A percentile compares a stretch with the other conserved stretches of the same genome.
phyloP scores from a whole-genome alignment of 2,113 vertebrate genomes.

The Oryctolagus cuniculus region DNA sequence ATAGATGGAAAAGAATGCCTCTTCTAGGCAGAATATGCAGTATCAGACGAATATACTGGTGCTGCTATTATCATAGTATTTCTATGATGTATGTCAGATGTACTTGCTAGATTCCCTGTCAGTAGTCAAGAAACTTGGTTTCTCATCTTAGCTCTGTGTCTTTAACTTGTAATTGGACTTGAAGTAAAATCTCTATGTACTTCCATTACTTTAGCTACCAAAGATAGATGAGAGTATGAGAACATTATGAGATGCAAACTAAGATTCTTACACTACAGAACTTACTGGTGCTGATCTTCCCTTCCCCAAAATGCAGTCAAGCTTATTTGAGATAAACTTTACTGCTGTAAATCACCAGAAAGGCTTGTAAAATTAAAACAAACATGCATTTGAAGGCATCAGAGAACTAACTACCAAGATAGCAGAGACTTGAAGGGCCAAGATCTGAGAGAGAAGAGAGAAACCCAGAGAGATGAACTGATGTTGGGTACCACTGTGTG shows the following conservation, averaged over 20 bases:
- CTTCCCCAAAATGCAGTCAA: neutral
- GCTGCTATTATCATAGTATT: neutral
- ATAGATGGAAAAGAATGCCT: neutral
- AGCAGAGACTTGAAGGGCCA: neutral
- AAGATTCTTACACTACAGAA: neutral
- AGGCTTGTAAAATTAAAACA: neutral
- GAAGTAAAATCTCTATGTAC: neutral
- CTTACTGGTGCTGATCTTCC: neutral
- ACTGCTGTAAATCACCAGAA: neutral
- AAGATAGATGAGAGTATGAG: neutral
- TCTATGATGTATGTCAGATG: neutral
- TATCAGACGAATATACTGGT: neutral
- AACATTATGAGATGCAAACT: constrained; percentile 35
- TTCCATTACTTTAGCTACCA: constrained; percentile 17
- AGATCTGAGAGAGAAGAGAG: constrained; percentile 2
- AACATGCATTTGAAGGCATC: neutral
- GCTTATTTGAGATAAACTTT: constrained; percentile 36
- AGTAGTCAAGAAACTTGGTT: neutral
- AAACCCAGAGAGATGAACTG: neutral
- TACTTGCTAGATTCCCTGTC: neutral
- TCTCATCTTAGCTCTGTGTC: neutral
- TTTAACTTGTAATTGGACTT: constrained; percentile 5
- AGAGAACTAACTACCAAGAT: neutral
- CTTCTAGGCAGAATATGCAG: neutral
- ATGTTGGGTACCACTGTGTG: neutral